These are phyloP conservation scores for Drosophila pseudoananassae DNA, from an alignment of 1,140 invertebrate genomes.

Conservation along the genomic window DNA sequence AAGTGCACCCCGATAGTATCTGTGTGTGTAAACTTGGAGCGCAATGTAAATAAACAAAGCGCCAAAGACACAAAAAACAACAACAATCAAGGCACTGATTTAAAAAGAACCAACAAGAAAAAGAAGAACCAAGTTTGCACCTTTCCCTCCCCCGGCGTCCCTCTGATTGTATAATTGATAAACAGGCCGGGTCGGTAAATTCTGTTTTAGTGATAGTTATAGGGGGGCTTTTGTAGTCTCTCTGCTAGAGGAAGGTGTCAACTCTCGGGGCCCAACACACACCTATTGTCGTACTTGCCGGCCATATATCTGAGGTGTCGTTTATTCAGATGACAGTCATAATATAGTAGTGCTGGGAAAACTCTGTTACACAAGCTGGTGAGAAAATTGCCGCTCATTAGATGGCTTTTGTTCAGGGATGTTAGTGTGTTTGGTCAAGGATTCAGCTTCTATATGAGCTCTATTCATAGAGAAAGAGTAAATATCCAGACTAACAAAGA, in stretches of 20 bases:
- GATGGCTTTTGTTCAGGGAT: constrained; percentile 23
- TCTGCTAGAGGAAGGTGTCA: constrained; percentile 29
- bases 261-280: not conserved
- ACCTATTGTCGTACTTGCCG: not conserved
- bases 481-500: too few species aligned
- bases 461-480: too few species aligned
- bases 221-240: constrained; percentile 7
- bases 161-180: constrained; percentile 50
- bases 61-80: constrained; percentile 64
- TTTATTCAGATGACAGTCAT: constrained; percentile 15
- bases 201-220: constrained; percentile 8
- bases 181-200: constrained; percentile 25
- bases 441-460: not conserved
- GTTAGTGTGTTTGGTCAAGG: not conserved
- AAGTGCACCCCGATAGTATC: constrained; percentile 22
- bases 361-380: constrained; percentile 23
- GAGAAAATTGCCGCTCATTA: constrained; percentile 24
- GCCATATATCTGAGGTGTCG: constrained; percentile 19
- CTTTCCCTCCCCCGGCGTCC: constrained; percentile 1
- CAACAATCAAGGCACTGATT: constrained; percentile 47
- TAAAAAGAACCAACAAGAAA: constrained; percentile 12
- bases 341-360: constrained; percentile 24
- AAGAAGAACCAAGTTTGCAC: constrained; percentile 45
- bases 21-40: constrained; percentile 72
- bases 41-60: constrained; percentile 81